Base-by-base conservation (phyloP, 2,113 vertebrate genomes). In the Chrysochloris asiatica region DNA sequence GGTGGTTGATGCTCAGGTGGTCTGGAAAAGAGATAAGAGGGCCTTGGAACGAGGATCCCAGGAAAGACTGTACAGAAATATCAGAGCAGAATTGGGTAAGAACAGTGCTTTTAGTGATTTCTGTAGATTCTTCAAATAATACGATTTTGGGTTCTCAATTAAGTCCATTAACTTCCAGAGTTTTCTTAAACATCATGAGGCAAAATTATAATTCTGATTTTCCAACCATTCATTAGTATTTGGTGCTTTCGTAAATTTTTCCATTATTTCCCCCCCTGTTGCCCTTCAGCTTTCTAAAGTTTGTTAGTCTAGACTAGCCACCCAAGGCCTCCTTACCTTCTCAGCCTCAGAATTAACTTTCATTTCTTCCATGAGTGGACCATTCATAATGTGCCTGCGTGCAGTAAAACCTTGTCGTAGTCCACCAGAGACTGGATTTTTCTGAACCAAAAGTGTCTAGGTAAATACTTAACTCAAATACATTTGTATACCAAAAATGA, bases 401-500 rank as follows among this genome's bases (percentile, higher is more conserved):
- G 0, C 17, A 21, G 38, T 8, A 3, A 33, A 36, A 22, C n/a
- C 33, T 67, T 8, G 2, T 8, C 16, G 0, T 3, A 33, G 52
- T 67, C 47, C 36, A 11, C 17, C 21, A 33, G 59, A 69, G 54
- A 76, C 28, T 6, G 50, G 54, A 17, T 69, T 83, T 56, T 67
- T 22, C 30, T 38, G 33, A 82, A 11, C 43, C 59, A 65, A 3
- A 38, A 2, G 2, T 67, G 78, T 83, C 47, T 47, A 16, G 59
- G 47, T n/a, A 48, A 43, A 65, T 48, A 8, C 1, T 56, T 43
- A 72, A 52, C 11, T 69, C 9, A 28, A 48, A 48, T 17, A 13
- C 1, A 4, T 43, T 33, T 41, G 4, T 0, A 0, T 24, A n/a
- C n/a, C 17, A 21, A 12, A 77, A 11, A 1, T 30, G 2, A 6